Evolutionary conservation across 2,113 vertebrate species (phyloP).

Genomic region (Piliocolobus tephrosceles): DNA sequence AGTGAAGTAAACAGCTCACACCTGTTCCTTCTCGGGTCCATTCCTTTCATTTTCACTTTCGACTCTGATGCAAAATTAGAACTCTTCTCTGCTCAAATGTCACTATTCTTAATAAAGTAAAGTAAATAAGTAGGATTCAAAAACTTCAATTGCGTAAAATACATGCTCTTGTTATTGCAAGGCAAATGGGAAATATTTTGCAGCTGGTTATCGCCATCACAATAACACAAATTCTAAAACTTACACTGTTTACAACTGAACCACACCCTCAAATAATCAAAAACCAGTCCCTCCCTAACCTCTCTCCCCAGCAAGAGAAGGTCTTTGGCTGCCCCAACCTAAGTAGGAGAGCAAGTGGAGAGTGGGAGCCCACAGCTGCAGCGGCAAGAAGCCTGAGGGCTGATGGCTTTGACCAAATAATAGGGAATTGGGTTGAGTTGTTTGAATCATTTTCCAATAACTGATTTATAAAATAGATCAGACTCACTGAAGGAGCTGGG

Average conservation of each 20-base stretch:
- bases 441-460: neutral
- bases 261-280: neutral
- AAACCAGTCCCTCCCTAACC: neutral
- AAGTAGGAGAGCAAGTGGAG: neutral
- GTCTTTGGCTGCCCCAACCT: too few species aligned
- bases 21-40: neutral
- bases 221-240: neutral
- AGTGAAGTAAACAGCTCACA: neutral
- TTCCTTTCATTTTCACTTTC: neutral
- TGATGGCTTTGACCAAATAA: neutral
- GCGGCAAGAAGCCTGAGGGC: neutral
- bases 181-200: neutral
- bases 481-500: accelerated
- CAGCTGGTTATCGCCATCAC: neutral
- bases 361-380: neutral
- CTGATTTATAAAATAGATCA: neutral
- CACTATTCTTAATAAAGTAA: neutral
- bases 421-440: neutral
- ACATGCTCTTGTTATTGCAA: neutral
- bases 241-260: accelerated
- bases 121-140: neutral
- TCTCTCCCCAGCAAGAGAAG: too few species aligned
- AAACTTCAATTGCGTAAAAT: neutral
- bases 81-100: neutral
- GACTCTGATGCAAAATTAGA: neutral